A percentile compares a stretch with the other conserved stretches of the same genome.
phyloP scores from a whole-genome alignment of 2,113 vertebrate genomes.

The Nansenia antarctica region DNA sequence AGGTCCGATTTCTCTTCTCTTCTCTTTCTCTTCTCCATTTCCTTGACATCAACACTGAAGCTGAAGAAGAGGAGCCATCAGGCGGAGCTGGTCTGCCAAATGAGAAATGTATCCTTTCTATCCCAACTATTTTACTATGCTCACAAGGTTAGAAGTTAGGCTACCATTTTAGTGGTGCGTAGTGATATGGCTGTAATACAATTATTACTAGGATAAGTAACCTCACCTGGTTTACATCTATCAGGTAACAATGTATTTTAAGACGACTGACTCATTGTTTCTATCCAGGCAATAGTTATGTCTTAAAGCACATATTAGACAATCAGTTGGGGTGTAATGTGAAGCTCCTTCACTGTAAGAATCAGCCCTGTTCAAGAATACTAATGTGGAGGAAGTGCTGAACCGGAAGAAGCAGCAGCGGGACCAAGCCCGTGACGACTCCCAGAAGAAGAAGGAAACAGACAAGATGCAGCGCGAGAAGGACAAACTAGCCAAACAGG shows the following conservation, averaged over 20 bases:
- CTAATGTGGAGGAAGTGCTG: constrained; percentile 89
- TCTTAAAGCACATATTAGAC: too few species aligned
- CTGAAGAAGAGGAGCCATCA: constrained; percentile 59
- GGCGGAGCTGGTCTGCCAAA: constrained; percentile 33
- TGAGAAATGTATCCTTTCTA: constrained; percentile 80
- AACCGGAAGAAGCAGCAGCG: constrained; percentile 86
- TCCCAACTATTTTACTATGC: background rate
- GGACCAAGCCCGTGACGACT: constrained; percentile 86
- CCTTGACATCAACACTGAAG: constrained; percentile 77
- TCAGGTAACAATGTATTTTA: too few species aligned
- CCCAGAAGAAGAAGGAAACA: constrained; percentile 93
- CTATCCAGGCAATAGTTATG: too few species aligned
- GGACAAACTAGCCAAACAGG: constrained; percentile 93
- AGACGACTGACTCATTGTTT: too few species aligned
- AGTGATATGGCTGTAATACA: too few species aligned
- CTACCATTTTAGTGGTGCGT: too few species aligned
- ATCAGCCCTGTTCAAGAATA: constrained; percentile 93
- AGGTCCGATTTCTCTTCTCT: too few species aligned
- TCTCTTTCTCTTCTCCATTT: too few species aligned
- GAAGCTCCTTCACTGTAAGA: constrained; percentile 58
- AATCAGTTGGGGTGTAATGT: too few species aligned
- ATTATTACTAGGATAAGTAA: too few species aligned
- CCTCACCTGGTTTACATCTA: too few species aligned
- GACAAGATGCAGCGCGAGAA: constrained; percentile 97
- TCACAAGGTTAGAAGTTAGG: too few species aligned